Conservation (phyloP, 2,113 vertebrate genomes). For the Trematocara marginatum region DNA sequence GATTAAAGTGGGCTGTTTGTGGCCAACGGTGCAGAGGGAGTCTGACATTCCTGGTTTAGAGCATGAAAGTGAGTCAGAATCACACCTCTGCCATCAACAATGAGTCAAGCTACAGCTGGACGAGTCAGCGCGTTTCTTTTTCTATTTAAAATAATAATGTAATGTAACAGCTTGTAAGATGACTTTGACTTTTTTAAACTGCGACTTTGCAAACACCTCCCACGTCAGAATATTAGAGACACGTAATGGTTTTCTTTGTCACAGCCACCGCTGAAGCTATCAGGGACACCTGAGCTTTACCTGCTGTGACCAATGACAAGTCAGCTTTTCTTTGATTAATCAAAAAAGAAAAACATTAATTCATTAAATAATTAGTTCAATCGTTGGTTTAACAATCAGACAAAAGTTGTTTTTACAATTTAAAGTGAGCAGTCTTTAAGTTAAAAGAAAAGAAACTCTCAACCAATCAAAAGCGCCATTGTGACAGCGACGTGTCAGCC, state of each 20-base stretch:
- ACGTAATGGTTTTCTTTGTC: background rate
- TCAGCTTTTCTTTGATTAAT: background rate
- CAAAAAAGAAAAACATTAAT: background rate
- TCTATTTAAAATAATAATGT: background rate
- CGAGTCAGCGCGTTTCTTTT: background rate
- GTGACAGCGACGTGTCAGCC: conserved; percentile 65
- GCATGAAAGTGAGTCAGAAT: background rate
- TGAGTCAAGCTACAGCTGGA: background rate
- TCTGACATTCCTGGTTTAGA: background rate
- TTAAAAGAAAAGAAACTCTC: background rate
- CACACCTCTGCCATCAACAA: background rate
- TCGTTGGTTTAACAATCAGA: background rate
- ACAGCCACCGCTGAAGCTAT: background rate
- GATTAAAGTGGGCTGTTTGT: background rate
- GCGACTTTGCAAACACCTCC: background rate
- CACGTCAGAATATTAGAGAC: background rate
- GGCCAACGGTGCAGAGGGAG: accelerated
- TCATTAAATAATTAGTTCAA: background rate
- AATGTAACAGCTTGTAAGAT: background rate
- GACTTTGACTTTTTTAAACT: background rate
- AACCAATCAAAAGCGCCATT: conserved; percentile 50
- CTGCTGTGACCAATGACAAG: background rate
- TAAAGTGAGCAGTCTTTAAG: background rate
- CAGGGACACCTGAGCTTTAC: background rate
- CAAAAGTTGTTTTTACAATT: background rate